Evolutionary conservation across 2,113 vertebrate species (phyloP).

Genomic region (Apistogramma diplotaenia): DNA sequence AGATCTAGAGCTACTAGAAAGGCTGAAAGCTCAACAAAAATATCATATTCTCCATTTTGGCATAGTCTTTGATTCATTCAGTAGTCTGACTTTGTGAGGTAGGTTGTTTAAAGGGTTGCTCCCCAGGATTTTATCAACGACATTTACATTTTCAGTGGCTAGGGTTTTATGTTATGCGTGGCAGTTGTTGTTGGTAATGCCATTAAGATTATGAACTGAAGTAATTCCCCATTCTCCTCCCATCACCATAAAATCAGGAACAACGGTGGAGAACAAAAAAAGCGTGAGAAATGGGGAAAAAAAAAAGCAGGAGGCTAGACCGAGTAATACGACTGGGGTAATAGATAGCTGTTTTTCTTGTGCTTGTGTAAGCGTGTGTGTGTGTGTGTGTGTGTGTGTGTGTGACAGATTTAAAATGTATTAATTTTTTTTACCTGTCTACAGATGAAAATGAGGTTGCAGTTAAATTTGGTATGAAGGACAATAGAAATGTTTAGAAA

Average conservation of each 20-base stretch:
- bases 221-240: constrained; percentile 30
- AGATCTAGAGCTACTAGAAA: neutral
- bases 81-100: neutral
- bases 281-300: constrained; percentile 37
- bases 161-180: neutral
- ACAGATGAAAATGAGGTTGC: no score
- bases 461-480: no score
- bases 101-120: neutral
- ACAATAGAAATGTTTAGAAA: no score
- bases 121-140: neutral
- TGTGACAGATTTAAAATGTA: no score
- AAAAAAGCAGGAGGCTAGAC: neutral
- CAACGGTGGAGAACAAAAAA: constrained; percentile 26
- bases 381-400: neutral
- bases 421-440: no score
- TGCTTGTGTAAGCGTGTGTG: neutral
- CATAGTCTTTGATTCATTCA: neutral
- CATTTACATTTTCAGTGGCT: neutral
- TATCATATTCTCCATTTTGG: neutral
- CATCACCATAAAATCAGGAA: constrained; percentile 26
- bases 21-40: neutral
- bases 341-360: constrained; percentile 5
- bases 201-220: constrained; percentile 30
- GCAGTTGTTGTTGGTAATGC: constrained; percentile 14
- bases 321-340: constrained; percentile 26